phyloP scores from a whole-genome alignment of 2,113 vertebrate genomes.

The Tupaia tana region DNA sequence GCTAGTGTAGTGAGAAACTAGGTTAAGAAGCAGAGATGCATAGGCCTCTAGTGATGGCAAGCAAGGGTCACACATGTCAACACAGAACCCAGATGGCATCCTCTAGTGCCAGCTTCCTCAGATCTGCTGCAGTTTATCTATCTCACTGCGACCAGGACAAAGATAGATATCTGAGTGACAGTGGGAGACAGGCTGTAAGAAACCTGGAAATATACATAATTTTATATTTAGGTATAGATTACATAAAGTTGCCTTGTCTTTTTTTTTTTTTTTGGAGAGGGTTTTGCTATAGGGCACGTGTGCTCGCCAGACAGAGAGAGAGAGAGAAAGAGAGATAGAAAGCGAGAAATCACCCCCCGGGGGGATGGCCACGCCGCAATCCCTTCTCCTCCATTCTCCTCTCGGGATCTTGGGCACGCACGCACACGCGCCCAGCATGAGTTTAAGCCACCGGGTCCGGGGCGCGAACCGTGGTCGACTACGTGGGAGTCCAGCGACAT shows the following conservation, averaged over 20 bases:
- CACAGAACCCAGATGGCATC: not conserved
- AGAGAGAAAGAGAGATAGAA: no score
- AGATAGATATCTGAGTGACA: not conserved
- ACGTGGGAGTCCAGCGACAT: no score
- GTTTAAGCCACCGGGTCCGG: no score
- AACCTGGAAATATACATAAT: not conserved
- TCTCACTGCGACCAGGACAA: not conserved
- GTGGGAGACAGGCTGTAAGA: not conserved
- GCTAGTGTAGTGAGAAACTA: not conserved
- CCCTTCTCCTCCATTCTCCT: no score
- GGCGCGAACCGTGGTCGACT: no score
- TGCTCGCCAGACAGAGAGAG: no score
- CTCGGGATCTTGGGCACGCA: no score
- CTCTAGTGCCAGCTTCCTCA: not conserved
- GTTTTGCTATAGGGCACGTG: no score
- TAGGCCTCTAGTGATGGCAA: not conserved
- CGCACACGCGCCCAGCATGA: no score
- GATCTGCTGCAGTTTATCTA: not conserved
- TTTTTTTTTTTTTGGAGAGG: not conserved
- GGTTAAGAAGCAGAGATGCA: not conserved
- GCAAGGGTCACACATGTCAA: not conserved
- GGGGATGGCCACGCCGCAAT: no score
- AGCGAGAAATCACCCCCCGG: no score
- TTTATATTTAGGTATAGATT: not conserved
- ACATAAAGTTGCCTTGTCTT: not conserved